Conservation (phyloP, 2,888 invertebrate species). For the Nymphalis polychloros region DNA sequence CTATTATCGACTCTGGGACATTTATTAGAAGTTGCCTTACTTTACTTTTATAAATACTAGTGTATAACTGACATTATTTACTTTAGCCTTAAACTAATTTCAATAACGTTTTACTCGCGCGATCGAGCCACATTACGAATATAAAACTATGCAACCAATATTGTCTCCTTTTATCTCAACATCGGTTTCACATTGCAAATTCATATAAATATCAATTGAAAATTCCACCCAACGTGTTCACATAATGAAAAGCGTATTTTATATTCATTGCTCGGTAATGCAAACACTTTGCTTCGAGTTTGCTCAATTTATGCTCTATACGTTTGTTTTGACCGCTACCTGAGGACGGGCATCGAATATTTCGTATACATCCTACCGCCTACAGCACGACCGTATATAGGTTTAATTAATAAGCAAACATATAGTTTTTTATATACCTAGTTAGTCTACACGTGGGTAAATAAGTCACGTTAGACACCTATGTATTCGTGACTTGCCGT, state of each 20-base stretch:
- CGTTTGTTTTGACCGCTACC: conserved; percentile 31
- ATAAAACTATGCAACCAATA: conserved; percentile 24
- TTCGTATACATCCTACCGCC: conserved; percentile 19
- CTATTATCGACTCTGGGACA: no score
- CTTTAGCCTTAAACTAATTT: no score
- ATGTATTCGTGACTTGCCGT: background rate
- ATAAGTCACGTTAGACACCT: background rate
- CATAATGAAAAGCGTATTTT: conserved; percentile 35
- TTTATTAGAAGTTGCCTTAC: no score
- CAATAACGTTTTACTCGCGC: background rate
- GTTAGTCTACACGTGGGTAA: no score
- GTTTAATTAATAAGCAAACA: background rate
- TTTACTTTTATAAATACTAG: no score
- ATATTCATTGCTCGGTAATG: conserved; percentile 28
- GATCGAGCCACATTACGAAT: background rate
- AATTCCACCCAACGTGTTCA: conserved; percentile 33
- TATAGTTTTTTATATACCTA: background rate
- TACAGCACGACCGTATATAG: conserved; percentile 11
- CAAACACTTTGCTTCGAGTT: conserved; percentile 22
- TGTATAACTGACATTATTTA: background rate
- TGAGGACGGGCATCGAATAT: conserved; percentile 1
- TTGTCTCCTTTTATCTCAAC: conserved; percentile 27
- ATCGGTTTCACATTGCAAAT: conserved; percentile 26
- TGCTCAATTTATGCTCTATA: conserved; percentile 26
- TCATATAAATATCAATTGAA: conserved; percentile 35